Base-by-base conservation (phyloP, 2,888 invertebrate species). In the Phalera bucephala region DNA sequence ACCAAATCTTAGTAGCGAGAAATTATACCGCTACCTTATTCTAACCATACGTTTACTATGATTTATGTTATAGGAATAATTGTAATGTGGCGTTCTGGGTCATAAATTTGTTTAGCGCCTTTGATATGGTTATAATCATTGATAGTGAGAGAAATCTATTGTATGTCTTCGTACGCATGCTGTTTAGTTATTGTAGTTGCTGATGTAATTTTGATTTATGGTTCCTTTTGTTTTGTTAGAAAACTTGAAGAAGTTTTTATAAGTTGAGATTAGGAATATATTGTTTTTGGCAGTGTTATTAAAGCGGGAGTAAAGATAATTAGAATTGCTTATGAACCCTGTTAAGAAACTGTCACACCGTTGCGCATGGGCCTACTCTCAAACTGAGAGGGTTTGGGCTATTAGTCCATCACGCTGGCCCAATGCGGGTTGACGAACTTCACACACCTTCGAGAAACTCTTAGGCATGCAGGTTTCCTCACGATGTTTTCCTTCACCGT, bases 21-120 rank as follows among this genome's bases (percentile, higher is more conserved):
- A 75, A 76, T 80, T 74, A 65, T 58, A 53, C 52, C 35, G 36
- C 46, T 48, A 47, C 52, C 40, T 43, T 59, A 49, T 51, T 46
- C 36, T 37, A 40, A 37, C 58, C 42, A 51, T 47, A 53, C 50
- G 44, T 49, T 45, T 40, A 10, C 35, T 46, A 55, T 55, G 55
- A 58, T 58, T 55, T 64, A 64, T 45, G 40, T 45, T 39, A 44
- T 65, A 65, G 60, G 58, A 66, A 74, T 76, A 72, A 79, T 80
- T 64, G 54, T 66, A 67, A 74, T 72, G 72, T 59, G 75, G 72
- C 69, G 77, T 76, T 75, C 78, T 72, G 79, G 75, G 42, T 71
- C 80, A 76, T 84, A 84, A 84, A 86, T 84, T 78, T 71, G 71
- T 72, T 66, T 57, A 64, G 43, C 64, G 66, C 76, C 69, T 75